Evolutionary conservation across 2,888 invertebrate species (phyloP), one percentile per base, ranked within the genome.

Genomic region (Pollenia griseotomentosa): DNA sequence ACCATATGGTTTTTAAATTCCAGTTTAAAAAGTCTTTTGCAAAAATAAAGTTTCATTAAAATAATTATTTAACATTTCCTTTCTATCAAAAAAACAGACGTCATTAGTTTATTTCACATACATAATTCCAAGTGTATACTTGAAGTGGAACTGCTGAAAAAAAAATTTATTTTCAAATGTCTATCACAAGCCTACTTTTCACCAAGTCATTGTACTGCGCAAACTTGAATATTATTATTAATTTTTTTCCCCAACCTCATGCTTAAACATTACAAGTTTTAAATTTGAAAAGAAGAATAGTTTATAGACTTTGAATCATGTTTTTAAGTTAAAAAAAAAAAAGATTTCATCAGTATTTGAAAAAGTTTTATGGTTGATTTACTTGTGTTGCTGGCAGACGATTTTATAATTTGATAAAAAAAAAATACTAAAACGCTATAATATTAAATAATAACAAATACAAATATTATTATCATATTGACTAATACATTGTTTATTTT

Each of bases 181-280:
- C 44, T 70, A 71, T 71, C 42, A 80, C 53, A 70, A 71, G 61
- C 71, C 80, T 63, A 80, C 44, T 71, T 80, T 80, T 63, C 44
- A 42, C 44, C 71, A 61, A 80, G 80, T 80, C 80, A 80, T 80
- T 80, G 80, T 63, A 71, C 70, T 53, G 9, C 16, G 61, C 80
- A 80, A 63, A 71, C 71, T 80, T 80, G 80, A 80, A 80, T 71
- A 71, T 55, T 12, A 9, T 71, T 55, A 9, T 71, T 19, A 61
- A 51, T 61, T 42, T 79, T 19, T 75, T 12, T n/a, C n/a, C 23
- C 59, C 48, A 46, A 70, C 40, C 70, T 70, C 55, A 71, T 71
- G 71, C 55, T 71, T 71, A 55, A 70, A 55, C 9, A 40, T 70
- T 48, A 6, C 23, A 19, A 46, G 44, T 57, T 66, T 55, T 53